A percentile compares a stretch with the other conserved stretches of the same genome.
Conservation (phyloP, 2,113 vertebrate genomes). For the Ginglymostoma cirratum region DNA sequence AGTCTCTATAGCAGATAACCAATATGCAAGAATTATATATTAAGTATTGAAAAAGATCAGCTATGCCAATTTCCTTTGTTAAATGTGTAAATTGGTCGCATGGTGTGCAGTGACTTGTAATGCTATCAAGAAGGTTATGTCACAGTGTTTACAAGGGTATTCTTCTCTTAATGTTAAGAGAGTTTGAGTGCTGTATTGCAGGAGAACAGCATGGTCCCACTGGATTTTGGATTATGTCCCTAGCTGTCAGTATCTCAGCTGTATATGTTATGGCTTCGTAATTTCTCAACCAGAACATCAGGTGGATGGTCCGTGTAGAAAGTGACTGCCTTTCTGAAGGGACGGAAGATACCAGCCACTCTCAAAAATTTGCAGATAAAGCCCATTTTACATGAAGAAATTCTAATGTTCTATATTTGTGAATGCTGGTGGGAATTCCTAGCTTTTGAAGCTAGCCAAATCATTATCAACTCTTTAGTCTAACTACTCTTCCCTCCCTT, state of each 20-base stretch:
- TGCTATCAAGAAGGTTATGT: background rate
- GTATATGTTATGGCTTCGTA: background rate
- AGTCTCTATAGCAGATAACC: background rate
- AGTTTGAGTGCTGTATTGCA: background rate
- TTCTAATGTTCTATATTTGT: background rate
- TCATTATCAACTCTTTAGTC: no score
- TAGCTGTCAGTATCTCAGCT: background rate
- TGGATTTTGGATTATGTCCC: background rate
- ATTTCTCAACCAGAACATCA: background rate
- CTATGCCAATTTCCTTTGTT: background rate
- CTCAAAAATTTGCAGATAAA: background rate
- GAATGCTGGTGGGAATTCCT: background rate
- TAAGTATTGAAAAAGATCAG: background rate
- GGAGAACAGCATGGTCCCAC: background rate
- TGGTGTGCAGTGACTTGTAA: background rate
- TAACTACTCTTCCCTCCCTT: no score
- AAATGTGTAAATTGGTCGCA: background rate
- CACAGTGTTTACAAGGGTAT: background rate
- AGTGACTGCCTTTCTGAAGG: background rate
- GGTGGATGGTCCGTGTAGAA: constrained; percentile 10
- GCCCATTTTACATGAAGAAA: background rate
- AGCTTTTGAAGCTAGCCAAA: background rate
- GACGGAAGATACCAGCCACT: background rate
- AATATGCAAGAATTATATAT: no score
- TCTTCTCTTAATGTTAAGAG: background rate